Percentiles rank a stretch among this genome's conserved stretches.
Evolutionary conservation across 2,888 invertebrate genomes (phyloP).

Genomic region (Coelopa pilipes): DNA sequence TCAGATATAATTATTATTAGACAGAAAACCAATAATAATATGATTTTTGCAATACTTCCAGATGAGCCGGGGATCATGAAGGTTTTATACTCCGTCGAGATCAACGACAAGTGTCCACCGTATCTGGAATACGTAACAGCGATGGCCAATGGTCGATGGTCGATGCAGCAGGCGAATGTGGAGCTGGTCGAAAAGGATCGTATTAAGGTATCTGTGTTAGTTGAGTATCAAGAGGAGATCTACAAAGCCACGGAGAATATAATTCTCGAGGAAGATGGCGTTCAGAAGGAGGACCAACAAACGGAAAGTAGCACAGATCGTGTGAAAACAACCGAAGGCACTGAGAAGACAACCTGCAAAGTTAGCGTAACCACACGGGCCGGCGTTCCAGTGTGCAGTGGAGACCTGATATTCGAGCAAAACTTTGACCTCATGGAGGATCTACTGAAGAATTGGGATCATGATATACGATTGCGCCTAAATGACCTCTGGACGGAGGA

Average conservation of each 20-base stretch:
- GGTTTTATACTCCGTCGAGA: conserved; percentile 24
- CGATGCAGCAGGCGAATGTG: not conserved
- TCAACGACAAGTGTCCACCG: conserved; percentile 18
- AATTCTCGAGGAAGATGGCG: conserved; percentile 29
- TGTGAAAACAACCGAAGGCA: not conserved
- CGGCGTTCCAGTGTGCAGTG: too few relatives aligned
- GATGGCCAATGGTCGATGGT: conserved; percentile 6
- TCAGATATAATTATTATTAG: too few relatives aligned
- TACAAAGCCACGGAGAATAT: conserved; percentile 39
- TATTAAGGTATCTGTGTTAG: conserved; percentile 52
- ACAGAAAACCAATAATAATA: not conserved
- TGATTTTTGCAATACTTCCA: conserved; percentile 5
- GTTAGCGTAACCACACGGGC: too few relatives aligned
- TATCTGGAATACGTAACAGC: conserved; percentile 13
- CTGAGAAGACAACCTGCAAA: too few relatives aligned
- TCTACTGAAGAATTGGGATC: conserved; percentile 69
- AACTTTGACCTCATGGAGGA: conserved; percentile 68
- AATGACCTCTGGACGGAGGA: conserved; percentile 67
- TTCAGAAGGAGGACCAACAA: not conserved
- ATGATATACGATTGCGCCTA: conserved; percentile 71
- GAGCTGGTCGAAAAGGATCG: not conserved
- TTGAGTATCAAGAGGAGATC: conserved; percentile 52
- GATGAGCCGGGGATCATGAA: conserved; percentile 23
- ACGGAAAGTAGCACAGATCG: conserved; percentile 4
- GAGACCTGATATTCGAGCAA: conserved; percentile 75